Evolutionary conservation across 2,888 invertebrate species (phyloP).

Genomic region (Tetanocera ferruginea): DNA sequence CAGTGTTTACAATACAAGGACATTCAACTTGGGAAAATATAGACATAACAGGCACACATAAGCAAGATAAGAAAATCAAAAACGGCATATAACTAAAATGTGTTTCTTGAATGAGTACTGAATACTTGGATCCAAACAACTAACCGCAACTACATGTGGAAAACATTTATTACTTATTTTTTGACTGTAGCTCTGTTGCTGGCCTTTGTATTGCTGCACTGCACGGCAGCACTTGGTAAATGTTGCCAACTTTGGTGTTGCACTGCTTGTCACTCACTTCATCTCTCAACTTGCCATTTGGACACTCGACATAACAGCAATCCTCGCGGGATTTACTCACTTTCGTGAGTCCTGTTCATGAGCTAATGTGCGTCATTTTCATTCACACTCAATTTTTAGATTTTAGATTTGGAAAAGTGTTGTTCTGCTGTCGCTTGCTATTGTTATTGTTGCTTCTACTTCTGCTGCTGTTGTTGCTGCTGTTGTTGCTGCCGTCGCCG

Average conservation of each 20-base stretch:
- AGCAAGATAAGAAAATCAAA: neutral
- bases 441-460: conserved; percentile 1
- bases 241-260: neutral
- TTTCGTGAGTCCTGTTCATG: conserved; percentile 13
- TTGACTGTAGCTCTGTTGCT: neutral
- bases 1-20: conserved; percentile 27
- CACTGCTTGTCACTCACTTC: neutral
- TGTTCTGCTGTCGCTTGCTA: conserved; percentile 1
- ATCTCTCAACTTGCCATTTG: neutral
- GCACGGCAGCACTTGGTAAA: neutral
- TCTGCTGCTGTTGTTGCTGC: neutral
- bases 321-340: neutral
- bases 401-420: neutral
- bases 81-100: neutral
- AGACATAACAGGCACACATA: too few species aligned
- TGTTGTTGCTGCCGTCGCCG: neutral
- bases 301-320: too few species aligned
- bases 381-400: conserved; percentile 23
- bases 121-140: neutral
- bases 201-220: neutral
- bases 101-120: neutral
- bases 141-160: conserved; percentile 48
- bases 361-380: neutral
- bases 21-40: conserved; percentile 26
- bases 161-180: conserved; percentile 45